These are phyloP conservation scores for Natator depressus DNA, from an alignment of 2,113 vertebrate genomes.

Conservation along the genomic window DNA sequence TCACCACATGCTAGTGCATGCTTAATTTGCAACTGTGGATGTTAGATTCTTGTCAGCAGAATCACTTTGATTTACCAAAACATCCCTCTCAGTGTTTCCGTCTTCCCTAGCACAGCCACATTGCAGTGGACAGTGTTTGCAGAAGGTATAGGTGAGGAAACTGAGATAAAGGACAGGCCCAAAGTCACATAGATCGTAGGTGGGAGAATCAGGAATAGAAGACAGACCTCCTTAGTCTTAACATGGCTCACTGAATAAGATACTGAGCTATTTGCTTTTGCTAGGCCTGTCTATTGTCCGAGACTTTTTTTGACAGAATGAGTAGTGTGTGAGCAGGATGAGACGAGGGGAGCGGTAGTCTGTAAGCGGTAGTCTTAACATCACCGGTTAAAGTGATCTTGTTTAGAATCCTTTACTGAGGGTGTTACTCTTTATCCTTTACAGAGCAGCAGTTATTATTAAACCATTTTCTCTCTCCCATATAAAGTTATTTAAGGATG, in stretches of 20 bases:
- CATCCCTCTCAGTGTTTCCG: background rate
- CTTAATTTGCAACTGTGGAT: background rate
- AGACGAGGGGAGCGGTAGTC: background rate
- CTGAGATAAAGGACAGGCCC: background rate
- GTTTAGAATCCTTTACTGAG: background rate
- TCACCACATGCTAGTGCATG: fast-evolving
- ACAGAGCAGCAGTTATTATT: background rate
- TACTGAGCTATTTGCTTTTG: background rate
- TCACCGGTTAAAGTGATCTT: background rate
- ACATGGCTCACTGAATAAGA: no score
- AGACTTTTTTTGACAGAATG: fast-evolving
- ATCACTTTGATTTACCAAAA: background rate
- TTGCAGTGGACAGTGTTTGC: background rate
- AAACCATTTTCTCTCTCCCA: background rate
- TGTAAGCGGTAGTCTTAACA: background rate
- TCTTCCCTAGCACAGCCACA: background rate
- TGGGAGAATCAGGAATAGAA: background rate
- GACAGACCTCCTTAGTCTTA: background rate
- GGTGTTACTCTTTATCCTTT: background rate
- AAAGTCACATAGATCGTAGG: background rate
- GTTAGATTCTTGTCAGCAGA: background rate
- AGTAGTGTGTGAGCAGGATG: background rate
- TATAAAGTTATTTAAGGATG: background rate
- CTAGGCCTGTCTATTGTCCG: background rate
- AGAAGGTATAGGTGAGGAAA: background rate